A percentile compares a stretch with the other conserved stretches of the same genome.
Evolutionary conservation across 1,140 invertebrate species (phyloP).

Genomic region (Brachionus paranguensis): DNA sequence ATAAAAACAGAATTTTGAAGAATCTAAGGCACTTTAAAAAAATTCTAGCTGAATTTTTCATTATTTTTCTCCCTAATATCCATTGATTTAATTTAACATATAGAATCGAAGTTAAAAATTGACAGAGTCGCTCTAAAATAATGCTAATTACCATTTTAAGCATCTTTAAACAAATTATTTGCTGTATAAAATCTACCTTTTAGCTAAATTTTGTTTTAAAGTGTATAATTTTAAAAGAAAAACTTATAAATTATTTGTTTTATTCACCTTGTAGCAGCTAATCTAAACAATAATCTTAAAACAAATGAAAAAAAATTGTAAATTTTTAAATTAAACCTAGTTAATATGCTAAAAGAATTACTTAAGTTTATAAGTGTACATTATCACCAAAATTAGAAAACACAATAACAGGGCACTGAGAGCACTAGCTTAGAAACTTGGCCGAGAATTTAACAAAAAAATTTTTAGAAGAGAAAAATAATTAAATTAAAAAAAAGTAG

Average conservation of each 20-base stretch:
- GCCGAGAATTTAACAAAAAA: background rate
- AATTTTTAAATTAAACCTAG: background rate
- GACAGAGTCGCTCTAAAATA: background rate
- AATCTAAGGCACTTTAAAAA: background rate
- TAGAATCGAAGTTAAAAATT: background rate
- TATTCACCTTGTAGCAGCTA: background rate
- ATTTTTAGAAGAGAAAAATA: background rate
- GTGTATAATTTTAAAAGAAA: background rate
- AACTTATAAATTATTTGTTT: background rate
- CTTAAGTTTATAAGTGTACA: background rate
- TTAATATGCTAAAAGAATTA: background rate
- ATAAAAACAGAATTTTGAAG: background rate
- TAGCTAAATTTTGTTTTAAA: background rate
- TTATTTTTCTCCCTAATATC: too few relatives aligned
- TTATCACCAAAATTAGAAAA: background rate
- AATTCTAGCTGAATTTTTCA: too few relatives aligned
- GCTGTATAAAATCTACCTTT: background rate
- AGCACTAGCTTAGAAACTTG: background rate
- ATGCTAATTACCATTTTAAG: background rate
- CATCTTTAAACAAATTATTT: background rate
- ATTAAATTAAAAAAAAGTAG: background rate
- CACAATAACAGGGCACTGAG: background rate
- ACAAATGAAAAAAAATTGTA: background rate
- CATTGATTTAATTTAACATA: background rate
- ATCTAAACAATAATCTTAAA: conserved; percentile 2